Percentiles rank a stretch among this genome's conserved stretches.
These are phyloP conservation scores for Neomicropteryx cornuta DNA, from an alignment of 1,140 invertebrate genomes.

Conservation along the genomic window DNA sequence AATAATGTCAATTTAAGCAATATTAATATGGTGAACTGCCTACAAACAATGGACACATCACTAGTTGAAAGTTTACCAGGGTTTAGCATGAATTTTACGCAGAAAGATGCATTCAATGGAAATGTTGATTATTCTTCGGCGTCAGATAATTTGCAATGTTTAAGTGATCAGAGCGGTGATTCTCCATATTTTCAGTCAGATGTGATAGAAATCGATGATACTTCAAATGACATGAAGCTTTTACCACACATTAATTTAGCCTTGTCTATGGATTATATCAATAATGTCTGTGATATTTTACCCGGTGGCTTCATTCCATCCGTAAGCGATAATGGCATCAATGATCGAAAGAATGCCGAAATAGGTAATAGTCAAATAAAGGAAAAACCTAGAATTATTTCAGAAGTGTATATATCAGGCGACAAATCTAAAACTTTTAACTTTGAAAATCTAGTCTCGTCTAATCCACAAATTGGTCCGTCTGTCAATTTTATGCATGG, in stretches of 20 bases:
- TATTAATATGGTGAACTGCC: too few species aligned
- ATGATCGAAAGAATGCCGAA: neutral
- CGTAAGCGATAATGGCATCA: neutral
- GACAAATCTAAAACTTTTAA: conserved; percentile 11
- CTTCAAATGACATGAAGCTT: conserved; percentile 35
- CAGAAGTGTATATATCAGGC: conserved; percentile 9
- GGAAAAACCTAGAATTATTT: conserved; percentile 10
- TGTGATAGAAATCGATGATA: conserved; percentile 32
- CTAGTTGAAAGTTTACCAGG: too few species aligned
- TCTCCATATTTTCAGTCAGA: too few species aligned
- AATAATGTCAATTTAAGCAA: too few species aligned
- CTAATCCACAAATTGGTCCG: too few species aligned
- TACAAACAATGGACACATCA: too few species aligned
- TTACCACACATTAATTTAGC: conserved; percentile 16
- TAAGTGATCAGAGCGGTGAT: too few species aligned
- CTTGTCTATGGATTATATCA: conserved; percentile 2
- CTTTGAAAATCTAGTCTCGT: too few species aligned
- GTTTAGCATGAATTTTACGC: too few species aligned
- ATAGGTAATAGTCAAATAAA: conserved; percentile 6
- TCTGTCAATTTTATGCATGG: conserved; percentile 27
- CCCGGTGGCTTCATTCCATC: neutral
- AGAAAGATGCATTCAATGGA: too few species aligned
- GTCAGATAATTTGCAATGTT: too few species aligned
- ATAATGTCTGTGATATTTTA: conserved; percentile 1
- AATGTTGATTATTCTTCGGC: too few species aligned